Evolutionary conservation across 2,113 vertebrate genomes (phyloP), one percentile per base, ranked within the genome.

Genomic region (Rhea pennata): DNA sequence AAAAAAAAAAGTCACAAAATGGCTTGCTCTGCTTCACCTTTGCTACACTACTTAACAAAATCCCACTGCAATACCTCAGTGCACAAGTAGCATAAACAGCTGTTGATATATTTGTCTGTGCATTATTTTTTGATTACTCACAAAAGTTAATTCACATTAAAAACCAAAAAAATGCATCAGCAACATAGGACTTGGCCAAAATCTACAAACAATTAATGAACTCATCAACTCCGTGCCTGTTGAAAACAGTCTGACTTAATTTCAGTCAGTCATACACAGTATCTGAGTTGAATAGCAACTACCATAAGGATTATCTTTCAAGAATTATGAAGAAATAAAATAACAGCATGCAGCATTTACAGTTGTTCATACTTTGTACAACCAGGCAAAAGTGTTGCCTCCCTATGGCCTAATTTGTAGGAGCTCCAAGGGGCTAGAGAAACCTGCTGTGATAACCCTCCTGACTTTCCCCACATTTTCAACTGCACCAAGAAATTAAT

Each of bases 401-500:
- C 87, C 84, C 79, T 26, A 27, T 14, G 46, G 88, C 36, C 76
- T 95, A 92, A 74, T 93, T 83, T 92, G 84, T 22, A 93, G 90
- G 54, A 92, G 23, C 59, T 87, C 85, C 72, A 74, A 88, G 76
- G 77, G 81, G 82, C 66, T 39, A 84, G 26, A 92, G 92, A 92
- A 96, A 84, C 90, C 48, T 70, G 79, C 61, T 80, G 50, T 56
- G 48, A 81, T 24, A 93, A 92, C 44, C 79, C 94, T 81, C 26
- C 23, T 88, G 88, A 88, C 72, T 84, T 95, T 54, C 39, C 33
- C 39, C 5, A 0, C 87, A 84, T 79, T 90, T 95, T 73, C 74
- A 59, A 86, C 69, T 89, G 84, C 54, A 92, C 33, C 69, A 81
- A 95, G 62, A 87, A 97, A 96, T 95, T 93, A 96, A 94, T 88